Evolutionary conservation across 2,797 vertebrate genomes (phyloP).

Genomic region (Acomys russatus): DNA sequence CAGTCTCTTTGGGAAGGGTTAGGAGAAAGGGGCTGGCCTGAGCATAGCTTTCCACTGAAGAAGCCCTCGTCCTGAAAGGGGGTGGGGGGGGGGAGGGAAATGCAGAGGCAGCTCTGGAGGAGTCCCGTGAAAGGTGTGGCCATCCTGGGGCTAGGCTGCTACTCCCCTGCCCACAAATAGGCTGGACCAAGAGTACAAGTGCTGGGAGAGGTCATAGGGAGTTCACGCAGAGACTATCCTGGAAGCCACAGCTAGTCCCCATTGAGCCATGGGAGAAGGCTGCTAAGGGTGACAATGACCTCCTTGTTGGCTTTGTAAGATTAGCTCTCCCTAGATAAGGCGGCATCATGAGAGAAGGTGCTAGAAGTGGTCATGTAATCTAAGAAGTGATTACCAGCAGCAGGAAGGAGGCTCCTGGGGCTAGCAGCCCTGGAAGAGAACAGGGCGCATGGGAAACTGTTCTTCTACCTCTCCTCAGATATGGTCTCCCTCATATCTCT

Average conservation of each 20-base stretch:
- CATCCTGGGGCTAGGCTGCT: neutral
- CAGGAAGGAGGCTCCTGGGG: neutral
- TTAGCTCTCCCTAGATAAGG: neutral
- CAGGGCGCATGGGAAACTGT: neutral
- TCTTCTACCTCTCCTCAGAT: neutral
- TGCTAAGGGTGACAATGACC: neutral
- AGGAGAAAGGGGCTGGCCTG: accelerated
- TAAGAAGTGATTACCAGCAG: neutral
- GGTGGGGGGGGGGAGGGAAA: too few species aligned
- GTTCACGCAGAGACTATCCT: neutral
- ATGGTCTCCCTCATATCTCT: neutral
- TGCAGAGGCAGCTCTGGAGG: neutral
- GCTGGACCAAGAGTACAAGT: neutral
- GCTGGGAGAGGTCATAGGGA: accelerated
- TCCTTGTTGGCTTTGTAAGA: neutral
- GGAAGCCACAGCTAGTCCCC: neutral
- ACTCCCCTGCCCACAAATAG: neutral
- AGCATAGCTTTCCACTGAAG: too few species aligned
- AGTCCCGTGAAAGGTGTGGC: neutral
- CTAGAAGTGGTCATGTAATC: neutral
- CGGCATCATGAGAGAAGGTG: neutral
- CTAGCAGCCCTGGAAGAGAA: neutral
- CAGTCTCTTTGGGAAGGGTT: neutral
- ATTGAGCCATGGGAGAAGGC: neutral
- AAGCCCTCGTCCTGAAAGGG: neutral